Percentiles rank a stretch among this genome's conserved stretches.
Evolutionary conservation across 1,140 invertebrate species (phyloP).

Genomic region (Lordiphosa collinella): DNA sequence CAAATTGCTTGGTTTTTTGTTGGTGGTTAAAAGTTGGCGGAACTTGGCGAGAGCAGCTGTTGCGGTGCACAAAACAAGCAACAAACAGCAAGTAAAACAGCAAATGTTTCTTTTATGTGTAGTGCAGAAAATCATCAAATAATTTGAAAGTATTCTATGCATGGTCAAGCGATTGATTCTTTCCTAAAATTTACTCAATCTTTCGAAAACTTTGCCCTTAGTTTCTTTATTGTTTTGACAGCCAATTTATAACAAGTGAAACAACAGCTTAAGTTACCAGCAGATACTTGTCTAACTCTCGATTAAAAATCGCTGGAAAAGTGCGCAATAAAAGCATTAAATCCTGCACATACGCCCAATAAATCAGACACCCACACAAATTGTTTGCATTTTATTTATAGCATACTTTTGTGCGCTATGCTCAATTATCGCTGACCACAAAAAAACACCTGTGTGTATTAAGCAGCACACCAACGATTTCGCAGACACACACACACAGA

Average conservation of each 20-base stretch:
- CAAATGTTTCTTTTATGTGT: too few species aligned
- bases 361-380: background rate
- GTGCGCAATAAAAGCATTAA: too few species aligned
- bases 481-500: constrained; percentile 1
- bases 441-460: constrained; percentile 38
- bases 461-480: background rate
- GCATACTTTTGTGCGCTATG: constrained; percentile 27
- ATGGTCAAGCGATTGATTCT: background rate
- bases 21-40: background rate
- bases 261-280: too few species aligned
- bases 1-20: constrained; percentile 1
- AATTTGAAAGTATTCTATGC: too few species aligned
- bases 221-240: too few species aligned
- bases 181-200: constrained; percentile 1
- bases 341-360: background rate
- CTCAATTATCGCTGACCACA: constrained; percentile 34
- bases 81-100: too few species aligned
- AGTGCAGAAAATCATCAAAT: too few species aligned
- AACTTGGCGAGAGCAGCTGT: too few species aligned
- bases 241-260: too few species aligned
- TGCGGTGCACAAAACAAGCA: background rate
- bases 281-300: too few species aligned
- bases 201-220: too few species aligned
- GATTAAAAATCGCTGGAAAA: too few species aligned
- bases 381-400: constrained; percentile 48